Evolutionary conservation across 2,797 vertebrate genomes (phyloP).

Genomic region (Sternarchorhynchus goeldii): DNA sequence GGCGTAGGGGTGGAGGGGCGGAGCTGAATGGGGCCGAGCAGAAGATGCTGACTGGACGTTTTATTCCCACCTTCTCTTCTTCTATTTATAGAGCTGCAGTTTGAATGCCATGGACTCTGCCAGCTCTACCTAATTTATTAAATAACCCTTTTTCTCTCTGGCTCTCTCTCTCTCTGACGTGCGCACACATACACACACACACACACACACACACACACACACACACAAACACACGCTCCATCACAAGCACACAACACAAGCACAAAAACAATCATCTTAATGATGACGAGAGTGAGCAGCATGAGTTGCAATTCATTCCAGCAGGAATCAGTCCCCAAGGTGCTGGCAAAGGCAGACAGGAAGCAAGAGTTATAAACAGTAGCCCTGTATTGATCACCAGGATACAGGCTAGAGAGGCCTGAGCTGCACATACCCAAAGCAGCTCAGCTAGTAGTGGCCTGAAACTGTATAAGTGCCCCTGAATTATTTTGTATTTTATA

Average conservation of each 20-base stretch:
- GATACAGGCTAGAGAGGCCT: slow-evolving; percentile 25
- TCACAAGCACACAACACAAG: slow-evolving; percentile 9
- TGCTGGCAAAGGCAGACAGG: slow-evolving; percentile 17
- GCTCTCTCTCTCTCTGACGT: slow-evolving; percentile 3
- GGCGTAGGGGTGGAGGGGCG: slow-evolving; percentile 3
- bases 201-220: slow-evolving; percentile 4
- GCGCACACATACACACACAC: slow-evolving; percentile 19
- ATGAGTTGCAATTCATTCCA: slow-evolving; percentile 21
- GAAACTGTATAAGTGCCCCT: no score
- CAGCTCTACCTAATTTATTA: slow-evolving; percentile 52
- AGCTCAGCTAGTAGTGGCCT: not conserved
- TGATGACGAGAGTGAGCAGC: slow-evolving; percentile 18
- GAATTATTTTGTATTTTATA: no score
- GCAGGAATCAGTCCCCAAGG: slow-evolving; percentile 29
- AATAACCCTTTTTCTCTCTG: slow-evolving; percentile 34
- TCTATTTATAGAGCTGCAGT: slow-evolving; percentile 59
- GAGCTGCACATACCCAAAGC: slow-evolving; percentile 12
- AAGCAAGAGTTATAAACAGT: slow-evolving; percentile 24
- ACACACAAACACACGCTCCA: not conserved
- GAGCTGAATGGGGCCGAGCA: slow-evolving; percentile 34
- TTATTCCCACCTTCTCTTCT: slow-evolving; percentile 62
- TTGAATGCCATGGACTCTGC: slow-evolving; percentile 39
- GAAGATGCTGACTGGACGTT: slow-evolving; percentile 42
- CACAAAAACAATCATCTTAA: slow-evolving; percentile 15
- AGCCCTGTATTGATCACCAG: slow-evolving; percentile 18